Base-by-base conservation (phyloP, 2,888 invertebrate genomes). In the Brachypalpus laphriformis region DNA sequence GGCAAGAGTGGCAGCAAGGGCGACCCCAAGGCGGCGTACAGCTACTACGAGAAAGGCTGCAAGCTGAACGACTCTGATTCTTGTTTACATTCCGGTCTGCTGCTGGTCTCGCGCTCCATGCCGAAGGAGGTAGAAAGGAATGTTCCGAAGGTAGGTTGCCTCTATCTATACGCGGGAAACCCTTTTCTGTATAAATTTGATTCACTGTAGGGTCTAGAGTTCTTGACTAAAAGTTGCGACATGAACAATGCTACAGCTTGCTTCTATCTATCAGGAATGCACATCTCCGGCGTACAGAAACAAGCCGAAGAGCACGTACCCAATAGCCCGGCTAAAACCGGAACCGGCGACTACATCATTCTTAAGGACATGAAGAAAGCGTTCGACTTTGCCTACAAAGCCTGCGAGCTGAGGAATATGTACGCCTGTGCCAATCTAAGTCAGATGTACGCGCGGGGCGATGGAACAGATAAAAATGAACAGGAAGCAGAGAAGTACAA, bases 381-480 rank as follows among this genome's bases (percentile, higher is more conserved):
- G 0, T 96, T 97, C 90, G 92, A 94, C 40, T 96, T 94, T 89
- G 95, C 97, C 0, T 92, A 94, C 75, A 95, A 95, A 91, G 97
- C 96, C 0, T 99, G 99, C 91, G 96, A 97, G 83, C 92, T 95
- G 0, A 96, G 96, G 0, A 96, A 98, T 89, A 94, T 97, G 90
- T 96, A 95, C 89, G 96, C 97, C 0, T 99, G 99, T 93, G 96
- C 96, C 0, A 98, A 98, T 92, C 93, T 98, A 0, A 96, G 97
- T 89, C 94, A 96, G 91, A 97, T 98, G 96, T 96, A 97, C 90
- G 93, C 93, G 34, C 94, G 94, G 90, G 98, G 98, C 11, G 97
- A 98, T 86, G 98, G 98, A 1, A 95, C 95, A 0, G 94, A 94
- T 66, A 95, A 96, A 90, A 95, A 96, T 91, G 89, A 92, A 59